A percentile compares a stretch with the other conserved stretches of the same genome.
Conservation (phyloP, 2,888 invertebrate species). For the Aspidiotus destructor region DNA sequence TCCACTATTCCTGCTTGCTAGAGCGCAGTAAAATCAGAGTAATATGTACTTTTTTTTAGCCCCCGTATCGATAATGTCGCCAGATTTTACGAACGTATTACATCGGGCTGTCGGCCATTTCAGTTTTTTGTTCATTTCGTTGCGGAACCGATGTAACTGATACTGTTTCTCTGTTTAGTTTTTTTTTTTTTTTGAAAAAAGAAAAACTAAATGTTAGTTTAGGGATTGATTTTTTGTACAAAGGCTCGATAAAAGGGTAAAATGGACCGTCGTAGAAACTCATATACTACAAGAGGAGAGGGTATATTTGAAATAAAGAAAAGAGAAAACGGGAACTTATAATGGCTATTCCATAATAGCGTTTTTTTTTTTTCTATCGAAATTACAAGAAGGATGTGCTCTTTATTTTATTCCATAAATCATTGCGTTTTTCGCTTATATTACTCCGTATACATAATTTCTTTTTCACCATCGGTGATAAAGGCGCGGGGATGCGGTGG, state of each 20-base stretch:
- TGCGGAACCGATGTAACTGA: slow-evolving; percentile 22
- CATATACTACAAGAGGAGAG: slow-evolving; percentile 6
- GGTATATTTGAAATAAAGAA: slow-evolving; percentile 18
- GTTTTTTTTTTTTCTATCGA: slow-evolving; percentile 12
- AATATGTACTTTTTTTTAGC: too few relatives aligned
- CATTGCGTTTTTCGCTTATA: not conserved
- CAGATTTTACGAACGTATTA: not conserved
- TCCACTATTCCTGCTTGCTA: too few relatives aligned
- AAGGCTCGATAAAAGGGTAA: slow-evolving; percentile 28
- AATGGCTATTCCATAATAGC: slow-evolving; percentile 29
- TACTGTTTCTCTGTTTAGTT: slow-evolving; percentile 15
- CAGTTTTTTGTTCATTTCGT: slow-evolving; percentile 24
- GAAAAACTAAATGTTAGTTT: slow-evolving; percentile 29
- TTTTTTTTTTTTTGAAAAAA: slow-evolving; percentile 13
- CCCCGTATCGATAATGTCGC: not conserved
- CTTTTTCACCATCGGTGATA: not conserved
- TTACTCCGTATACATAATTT: not conserved
- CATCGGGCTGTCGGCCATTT: not conserved
- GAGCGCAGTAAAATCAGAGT: too few relatives aligned
- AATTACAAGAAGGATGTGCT: not conserved
- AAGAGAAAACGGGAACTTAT: slow-evolving; percentile 21
- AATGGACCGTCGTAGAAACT: slow-evolving; percentile 27
- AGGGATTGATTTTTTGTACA: slow-evolving; percentile 27
- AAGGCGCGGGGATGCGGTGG: not conserved
- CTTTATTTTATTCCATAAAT: slow-evolving; percentile 4